A percentile compares a stretch with the other conserved stretches of the same genome.
These are phyloP conservation scores for Venustaconcha ellipsiformis DNA, from an alignment of 1,140 invertebrate species.

Conservation along the genomic window DNA sequence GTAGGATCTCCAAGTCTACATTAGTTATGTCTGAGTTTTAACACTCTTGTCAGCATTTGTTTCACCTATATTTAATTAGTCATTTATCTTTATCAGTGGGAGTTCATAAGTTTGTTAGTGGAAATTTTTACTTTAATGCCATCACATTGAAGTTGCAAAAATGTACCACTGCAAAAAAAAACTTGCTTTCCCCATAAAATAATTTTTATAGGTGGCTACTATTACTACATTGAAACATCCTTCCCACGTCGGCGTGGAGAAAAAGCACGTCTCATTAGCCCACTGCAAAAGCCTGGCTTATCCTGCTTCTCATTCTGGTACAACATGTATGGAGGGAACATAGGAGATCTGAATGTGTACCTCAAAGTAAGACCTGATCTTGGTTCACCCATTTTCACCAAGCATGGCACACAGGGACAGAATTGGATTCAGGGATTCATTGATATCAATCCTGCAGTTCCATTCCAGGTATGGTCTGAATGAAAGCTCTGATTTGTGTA, in stretches of 20 bases:
- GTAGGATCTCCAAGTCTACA: too few relatives aligned
- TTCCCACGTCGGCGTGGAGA: slow-evolving; percentile 43
- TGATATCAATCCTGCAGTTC: slow-evolving; percentile 33
- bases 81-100: too few relatives aligned
- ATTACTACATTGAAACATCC: slow-evolving; percentile 59
- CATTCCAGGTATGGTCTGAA: slow-evolving; percentile 35
- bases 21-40: too few relatives aligned
- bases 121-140: too few relatives aligned
- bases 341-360: slow-evolving; percentile 56
- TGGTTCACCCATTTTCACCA: slow-evolving; percentile 42
- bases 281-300: slow-evolving; percentile 17
- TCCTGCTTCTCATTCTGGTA: slow-evolving; percentile 75
- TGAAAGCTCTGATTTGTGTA: not conserved
- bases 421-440: slow-evolving; percentile 56
- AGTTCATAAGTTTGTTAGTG: too few relatives aligned
- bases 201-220: slow-evolving; percentile 41
- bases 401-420: slow-evolving; percentile 57
- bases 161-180: too few relatives aligned
- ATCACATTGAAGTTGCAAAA: too few relatives aligned
- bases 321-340: slow-evolving; percentile 79
- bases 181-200: not conserved
- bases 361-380: slow-evolving; percentile 27
- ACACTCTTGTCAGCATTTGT: too few relatives aligned
- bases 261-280: slow-evolving; percentile 51
- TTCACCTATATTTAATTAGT: too few relatives aligned